phyloP scores from a whole-genome alignment of 2,888 invertebrate genomes.

The Tenthredo distinguenda region DNA sequence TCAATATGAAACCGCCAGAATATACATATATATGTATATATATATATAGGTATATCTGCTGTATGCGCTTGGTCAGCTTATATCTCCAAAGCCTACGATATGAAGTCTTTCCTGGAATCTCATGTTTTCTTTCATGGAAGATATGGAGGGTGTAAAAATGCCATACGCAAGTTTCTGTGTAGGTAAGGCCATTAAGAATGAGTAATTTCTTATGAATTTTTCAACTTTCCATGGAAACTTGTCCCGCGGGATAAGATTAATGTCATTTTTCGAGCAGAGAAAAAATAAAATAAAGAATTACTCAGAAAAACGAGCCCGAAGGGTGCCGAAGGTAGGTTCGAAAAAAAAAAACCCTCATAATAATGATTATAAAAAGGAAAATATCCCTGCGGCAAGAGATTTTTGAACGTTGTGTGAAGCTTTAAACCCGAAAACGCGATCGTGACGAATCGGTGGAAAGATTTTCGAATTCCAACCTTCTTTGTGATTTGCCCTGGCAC shows the following conservation, averaged over 20 bases:
- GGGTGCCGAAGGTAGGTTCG: background rate
- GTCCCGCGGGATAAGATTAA: slow-evolving; percentile 23
- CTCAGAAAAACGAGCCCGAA: background rate
- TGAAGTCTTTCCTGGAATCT: slow-evolving; percentile 38
- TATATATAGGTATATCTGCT: background rate
- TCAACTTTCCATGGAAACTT: slow-evolving; percentile 36
- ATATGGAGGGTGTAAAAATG: slow-evolving; percentile 47
- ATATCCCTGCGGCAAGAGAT: slow-evolving; percentile 17
- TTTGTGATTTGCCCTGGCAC: slow-evolving; percentile 33
- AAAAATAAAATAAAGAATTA: background rate
- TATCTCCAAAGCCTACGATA: slow-evolving; percentile 35
- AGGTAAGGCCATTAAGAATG: slow-evolving; percentile 29
- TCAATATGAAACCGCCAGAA: slow-evolving; percentile 7
- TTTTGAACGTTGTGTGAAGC: background rate
- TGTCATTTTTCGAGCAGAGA: slow-evolving; percentile 1
- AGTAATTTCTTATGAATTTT: slow-evolving; percentile 23
- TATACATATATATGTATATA: background rate
- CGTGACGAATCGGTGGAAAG: slow-evolving; percentile 36
- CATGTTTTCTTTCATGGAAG: slow-evolving; percentile 31
- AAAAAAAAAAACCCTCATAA: background rate
- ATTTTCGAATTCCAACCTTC: slow-evolving; percentile 48
- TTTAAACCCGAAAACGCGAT: slow-evolving; percentile 15
- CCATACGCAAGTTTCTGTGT: slow-evolving; percentile 22
- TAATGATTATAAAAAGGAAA: slow-evolving; percentile 28
- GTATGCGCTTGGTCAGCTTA: slow-evolving; percentile 14